Percentiles rank a stretch among this genome's conserved stretches.
These are phyloP conservation scores for Lepeophtheirus nordmannii DNA, from an alignment of 2,888 invertebrate genomes.

Conservation along the genomic window DNA sequence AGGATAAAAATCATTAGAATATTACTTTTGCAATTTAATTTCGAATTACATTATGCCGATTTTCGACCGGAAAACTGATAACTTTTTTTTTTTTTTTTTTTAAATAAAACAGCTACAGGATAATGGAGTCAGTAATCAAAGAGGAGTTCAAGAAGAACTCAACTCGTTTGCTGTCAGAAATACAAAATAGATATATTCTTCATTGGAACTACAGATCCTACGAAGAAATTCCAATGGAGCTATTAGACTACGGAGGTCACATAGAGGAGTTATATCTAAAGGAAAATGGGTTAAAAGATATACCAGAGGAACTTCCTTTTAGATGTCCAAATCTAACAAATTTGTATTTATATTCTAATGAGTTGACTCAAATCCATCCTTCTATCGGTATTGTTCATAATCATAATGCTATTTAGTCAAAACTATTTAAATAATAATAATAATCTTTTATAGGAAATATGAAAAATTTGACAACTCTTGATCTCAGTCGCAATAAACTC, in stretches of 20 bases:
- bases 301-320: background rate
- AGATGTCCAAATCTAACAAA: background rate
- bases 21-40: no score
- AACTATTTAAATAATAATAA: background rate
- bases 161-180: background rate
- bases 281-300: slow-evolving; percentile 9
- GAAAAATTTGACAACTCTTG: slow-evolving; percentile 5
- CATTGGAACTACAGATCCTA: slow-evolving; percentile 19
- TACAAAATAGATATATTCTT: slow-evolving; percentile 11
- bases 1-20: no score
- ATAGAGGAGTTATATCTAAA: slow-evolving; percentile 17
- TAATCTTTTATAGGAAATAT: background rate
- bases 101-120: no score
- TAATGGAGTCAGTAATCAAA: background rate
- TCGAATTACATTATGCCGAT: no score
- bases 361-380: background rate
- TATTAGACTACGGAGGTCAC: slow-evolving; percentile 14
- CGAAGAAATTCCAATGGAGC: background rate
- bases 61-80: background rate
- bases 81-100: background rate
- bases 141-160: background rate
- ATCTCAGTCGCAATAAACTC: slow-evolving; percentile 12
- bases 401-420: background rate
- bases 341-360: slow-evolving; percentile 12
- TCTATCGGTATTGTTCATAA: background rate